Base-by-base conservation (phyloP, 2,113 vertebrate genomes). In the Pimephales promelas region DNA sequence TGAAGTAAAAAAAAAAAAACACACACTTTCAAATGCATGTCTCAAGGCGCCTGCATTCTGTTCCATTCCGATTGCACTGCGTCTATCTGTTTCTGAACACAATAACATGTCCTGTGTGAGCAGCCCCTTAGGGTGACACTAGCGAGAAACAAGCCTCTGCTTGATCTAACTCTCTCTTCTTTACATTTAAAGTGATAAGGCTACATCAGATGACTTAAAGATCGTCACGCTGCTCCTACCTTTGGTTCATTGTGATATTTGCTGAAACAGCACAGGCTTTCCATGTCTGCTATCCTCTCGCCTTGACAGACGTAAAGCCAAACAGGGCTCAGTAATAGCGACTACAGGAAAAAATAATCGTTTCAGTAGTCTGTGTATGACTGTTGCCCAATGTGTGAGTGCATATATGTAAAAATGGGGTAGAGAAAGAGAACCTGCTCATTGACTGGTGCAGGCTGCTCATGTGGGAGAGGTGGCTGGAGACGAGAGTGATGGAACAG, bases 401-500 rank as follows among this genome's bases (percentile, higher is more conserved):
- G 28, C 56, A 49, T 84, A 75, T 75, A 18, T 71, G 61, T 36
- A 59, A 26, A 73, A 57, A 76, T 73, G 71, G 83, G 54, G 56
- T n/a, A 76, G 66, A 73, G 45, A 34, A 59, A 56, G 52, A 75
- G 83, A 78, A n/a, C 52, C 62, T 18, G 47, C 81, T 90, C 86
- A 82, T 80, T 61, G 66, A 90, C 88, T 84, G 90, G 88, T 79
- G 61, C 57, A 86, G 83, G 77, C 84, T 90, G 76, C 61, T 24
- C 18, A 64, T 84, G 85, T 88, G 84, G 71, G 83, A 91, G 74
- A 34, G 86, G 79, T 88, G 78, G 72, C 72, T 75, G 86, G 64
- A 81, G 68, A 82, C 79, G 70, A 59, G 75, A 85, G 85, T 83
- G 79, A 20, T 72, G 78, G 76, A 87, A 10, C 49, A 0, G 83